Evolutionary conservation across 1,140 invertebrate genomes (phyloP).

Genomic region (Brachystomella parvula): DNA sequence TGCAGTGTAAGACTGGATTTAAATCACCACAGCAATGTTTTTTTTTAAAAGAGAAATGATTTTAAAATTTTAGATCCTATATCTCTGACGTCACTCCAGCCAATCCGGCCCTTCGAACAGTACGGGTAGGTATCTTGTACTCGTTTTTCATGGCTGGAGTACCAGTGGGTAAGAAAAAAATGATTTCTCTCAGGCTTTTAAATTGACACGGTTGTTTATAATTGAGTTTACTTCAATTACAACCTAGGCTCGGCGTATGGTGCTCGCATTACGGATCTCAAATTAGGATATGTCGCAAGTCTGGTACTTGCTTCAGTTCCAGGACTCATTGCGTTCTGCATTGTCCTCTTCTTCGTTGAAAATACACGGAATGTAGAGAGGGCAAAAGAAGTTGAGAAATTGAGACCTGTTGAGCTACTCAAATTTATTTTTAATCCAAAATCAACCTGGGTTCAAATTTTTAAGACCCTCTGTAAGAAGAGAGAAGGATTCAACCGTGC

Average conservation of each 20-base stretch:
- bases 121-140: background rate
- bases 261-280: background rate
- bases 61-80: no score
- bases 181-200: no score
- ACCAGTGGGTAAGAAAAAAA: no score
- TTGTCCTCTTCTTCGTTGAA: background rate
- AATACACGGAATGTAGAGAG: background rate
- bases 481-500: background rate
- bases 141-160: background rate
- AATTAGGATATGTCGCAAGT: background rate
- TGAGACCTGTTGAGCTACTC: background rate
- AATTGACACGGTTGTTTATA: no score
- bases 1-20: no score
- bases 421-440: background rate
- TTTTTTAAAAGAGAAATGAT: no score
- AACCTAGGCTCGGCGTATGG: background rate
- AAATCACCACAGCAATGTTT: no score
- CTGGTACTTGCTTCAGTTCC: background rate
- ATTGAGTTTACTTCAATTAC: no score
- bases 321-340: background rate
- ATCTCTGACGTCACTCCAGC: constrained; percentile 1
- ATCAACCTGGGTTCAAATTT: background rate
- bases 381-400: background rate
- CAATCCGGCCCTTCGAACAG: background rate
- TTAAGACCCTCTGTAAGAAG: background rate